Percentiles rank a stretch among this genome's conserved stretches.
phyloP scores from a whole-genome alignment of 2,888 invertebrate genomes.

The Cryptocephalus primarius region DNA sequence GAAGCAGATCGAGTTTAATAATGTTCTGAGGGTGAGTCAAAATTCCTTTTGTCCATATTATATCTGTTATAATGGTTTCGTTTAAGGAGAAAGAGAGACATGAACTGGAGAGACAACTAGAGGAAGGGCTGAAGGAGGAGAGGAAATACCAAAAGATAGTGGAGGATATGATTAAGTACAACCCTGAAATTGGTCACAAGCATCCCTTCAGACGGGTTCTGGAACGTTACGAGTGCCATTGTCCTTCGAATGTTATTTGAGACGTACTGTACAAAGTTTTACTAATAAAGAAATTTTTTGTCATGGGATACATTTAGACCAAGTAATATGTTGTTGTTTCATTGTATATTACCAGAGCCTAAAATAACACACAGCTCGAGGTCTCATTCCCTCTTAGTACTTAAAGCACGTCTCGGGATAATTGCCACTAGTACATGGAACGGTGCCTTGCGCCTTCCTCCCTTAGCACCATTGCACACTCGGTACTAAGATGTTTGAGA shows the following conservation, averaged over 20 bases:
- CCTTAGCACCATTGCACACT: too few species aligned
- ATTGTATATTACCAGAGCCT: too few species aligned
- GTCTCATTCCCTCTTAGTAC: too few species aligned
- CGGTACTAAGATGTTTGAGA: too few species aligned
- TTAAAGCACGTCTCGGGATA: too few species aligned
- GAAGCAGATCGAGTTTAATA: constrained; percentile 34
- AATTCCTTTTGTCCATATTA: neutral
- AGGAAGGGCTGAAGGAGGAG: constrained; percentile 28
- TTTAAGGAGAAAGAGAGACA: constrained; percentile 28
- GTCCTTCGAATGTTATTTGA: constrained; percentile 10
- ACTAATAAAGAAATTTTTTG: too few species aligned
- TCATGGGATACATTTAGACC: too few species aligned
- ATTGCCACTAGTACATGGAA: too few species aligned
- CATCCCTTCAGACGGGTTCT: constrained; percentile 32
- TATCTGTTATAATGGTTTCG: neutral
- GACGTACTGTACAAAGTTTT: too few species aligned
- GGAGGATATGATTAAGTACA: constrained; percentile 19
- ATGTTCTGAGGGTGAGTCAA: constrained; percentile 26
- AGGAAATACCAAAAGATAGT: constrained; percentile 26
- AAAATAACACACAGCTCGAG: too few species aligned
- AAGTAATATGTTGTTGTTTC: too few species aligned
- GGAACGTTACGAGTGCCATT: constrained; percentile 27
- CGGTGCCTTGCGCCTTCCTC: too few species aligned
- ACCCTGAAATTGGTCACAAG: constrained; percentile 17
- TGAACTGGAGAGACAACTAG: constrained; percentile 27